Base-by-base conservation (phyloP, 1,140 invertebrate species). In the Drosophila biarmipes region DNA sequence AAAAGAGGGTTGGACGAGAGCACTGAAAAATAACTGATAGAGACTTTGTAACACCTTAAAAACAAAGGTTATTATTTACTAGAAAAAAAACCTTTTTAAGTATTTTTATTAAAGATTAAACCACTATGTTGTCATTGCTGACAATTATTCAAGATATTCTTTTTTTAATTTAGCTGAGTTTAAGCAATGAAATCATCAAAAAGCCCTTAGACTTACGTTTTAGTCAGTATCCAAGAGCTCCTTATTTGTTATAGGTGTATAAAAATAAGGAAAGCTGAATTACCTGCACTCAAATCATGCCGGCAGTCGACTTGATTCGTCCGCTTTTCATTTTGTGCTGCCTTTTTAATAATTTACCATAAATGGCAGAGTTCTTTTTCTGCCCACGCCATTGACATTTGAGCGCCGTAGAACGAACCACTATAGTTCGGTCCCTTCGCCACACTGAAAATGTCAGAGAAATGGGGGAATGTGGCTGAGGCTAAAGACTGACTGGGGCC, bases 341-440 rank as follows among this genome's bases (percentile, higher is more conserved):
- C 80, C 74, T 89, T 89, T 89, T 91, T 91, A 91, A 91, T 91
- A 91, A 91, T 91, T 91, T 67, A 91, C 89, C 74, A 85, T 78
- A 82, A 89, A 71, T 61, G 82, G 79, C 80, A 84, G 89, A 77
- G 63, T 79, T 84, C 77, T 57, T 49, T 62, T 45, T 14, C 31
- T n/a, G 8, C 19, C 66, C 48, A 42, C 73, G 73, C 54, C 61
- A 59, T 76, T 75, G 73, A 76, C 73, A 75, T 75, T 75, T 76
- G 43, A 34, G 24, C 37, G 10, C 40, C 17, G 15, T 15, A 29
- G 43, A 15, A 27, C 15, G 14, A 48, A 45, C 51, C 78, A 29
- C 40, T 31, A 74, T 76, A 71, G 78, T 71, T 71, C 34, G 35
- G 43, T 37, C 31, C 43, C 15, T 2, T 10, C 10, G 4, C 27